These are phyloP conservation scores for Syngnathus floridae DNA, from an alignment of 2,113 vertebrate species.

Conservation along the genomic window DNA sequence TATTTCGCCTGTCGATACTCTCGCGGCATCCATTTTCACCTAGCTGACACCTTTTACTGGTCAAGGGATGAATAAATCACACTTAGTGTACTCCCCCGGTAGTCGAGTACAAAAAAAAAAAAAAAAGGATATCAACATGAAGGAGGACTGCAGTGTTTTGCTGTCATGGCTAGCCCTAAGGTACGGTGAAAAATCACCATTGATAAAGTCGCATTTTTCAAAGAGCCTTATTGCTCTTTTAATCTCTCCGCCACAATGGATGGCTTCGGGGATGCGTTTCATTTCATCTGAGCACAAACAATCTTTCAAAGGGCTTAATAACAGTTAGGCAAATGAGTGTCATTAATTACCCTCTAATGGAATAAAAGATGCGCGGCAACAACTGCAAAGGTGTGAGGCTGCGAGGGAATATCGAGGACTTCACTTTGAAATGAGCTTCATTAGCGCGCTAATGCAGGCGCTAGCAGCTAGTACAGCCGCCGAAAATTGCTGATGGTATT, in stretches of 20 bases:
- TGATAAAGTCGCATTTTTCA: slow-evolving; percentile 98
- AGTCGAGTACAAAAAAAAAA: slow-evolving; percentile 82
- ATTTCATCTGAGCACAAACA: slow-evolving; percentile 82
- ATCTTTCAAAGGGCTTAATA: slow-evolving; percentile 83
- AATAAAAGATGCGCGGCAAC: slow-evolving; percentile 81
- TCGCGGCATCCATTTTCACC: slow-evolving; percentile 81
- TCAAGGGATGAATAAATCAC: slow-evolving; percentile 95
- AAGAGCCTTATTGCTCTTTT: slow-evolving; percentile 85
- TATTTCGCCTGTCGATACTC: slow-evolving; percentile 76
- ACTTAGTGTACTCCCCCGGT: slow-evolving; percentile 83
- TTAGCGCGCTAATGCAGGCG: slow-evolving; percentile 47
- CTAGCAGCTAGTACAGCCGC: slow-evolving; percentile 50
- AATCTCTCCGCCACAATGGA: slow-evolving; percentile 87
- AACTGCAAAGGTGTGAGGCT: slow-evolving; percentile 55
- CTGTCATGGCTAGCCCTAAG: slow-evolving; percentile 84
- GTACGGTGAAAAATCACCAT: slow-evolving; percentile 88
- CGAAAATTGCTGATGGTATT: slow-evolving; percentile 59
- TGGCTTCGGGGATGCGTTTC: slow-evolving; percentile 82
- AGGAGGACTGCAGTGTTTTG: slow-evolving; percentile 87
- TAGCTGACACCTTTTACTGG: slow-evolving; percentile 83
- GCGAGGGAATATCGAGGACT: slow-evolving; percentile 42
- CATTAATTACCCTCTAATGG: slow-evolving; percentile 87
- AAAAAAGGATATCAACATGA: slow-evolving; percentile 79
- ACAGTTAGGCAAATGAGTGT: slow-evolving; percentile 83
- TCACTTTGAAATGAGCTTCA: slow-evolving; percentile 60